Base-by-base conservation (phyloP, 2,113 vertebrate species). In the Climacteris rufus region DNA sequence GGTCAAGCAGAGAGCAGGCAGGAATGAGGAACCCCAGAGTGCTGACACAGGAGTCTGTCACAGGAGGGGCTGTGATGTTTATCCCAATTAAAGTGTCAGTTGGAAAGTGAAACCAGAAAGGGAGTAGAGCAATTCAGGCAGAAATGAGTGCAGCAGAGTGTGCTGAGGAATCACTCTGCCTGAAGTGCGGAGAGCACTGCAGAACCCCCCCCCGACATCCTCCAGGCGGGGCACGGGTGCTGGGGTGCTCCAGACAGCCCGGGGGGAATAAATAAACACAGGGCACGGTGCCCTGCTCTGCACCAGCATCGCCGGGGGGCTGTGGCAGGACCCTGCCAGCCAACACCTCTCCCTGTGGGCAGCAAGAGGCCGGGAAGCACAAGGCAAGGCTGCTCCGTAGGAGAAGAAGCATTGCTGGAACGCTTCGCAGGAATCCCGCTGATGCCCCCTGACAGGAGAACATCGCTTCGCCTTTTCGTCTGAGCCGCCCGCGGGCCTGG, bases 121-220 rank as follows among this genome's bases (percentile, higher is more conserved):
- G 30, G 3, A 59, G 11, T 23, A 21, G 44, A 72, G 39, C 39
- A 66, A n/a, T 50, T 80, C 24, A 40, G 64, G 7, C 19, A 45
- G 57, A 70, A 59, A 59, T 4, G 19, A 49, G 16, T 11, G 15
- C 59, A 87, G 47, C 68, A 64, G 63, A 71, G 27, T 6, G 1
- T 33, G 21, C 15, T 49, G 59, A 6, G 2, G 47, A 61, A 50
- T n/a, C 19, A 7, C 2, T 0, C 40, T 57, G 21, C 42, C 37
- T 63, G 11, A 61, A 53, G 54, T 1, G 9, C 27, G n/a, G 9
- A 35, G 10, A 13, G 6, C 18, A 10, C 21, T 4, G 6, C 2
- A 12, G n/a, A 79, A 31, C 79, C 8, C 7, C 12, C 6, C 10
- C 18, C 25, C 0, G 0, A 33, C 49, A 44, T 10, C 35, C 54